Percentiles rank a stretch among this genome's conserved stretches.
These are phyloP conservation scores for Nematostella vectensis DNA, from an alignment of 92 coral and sea anemone genomes.

Conservation along the genomic window DNA sequence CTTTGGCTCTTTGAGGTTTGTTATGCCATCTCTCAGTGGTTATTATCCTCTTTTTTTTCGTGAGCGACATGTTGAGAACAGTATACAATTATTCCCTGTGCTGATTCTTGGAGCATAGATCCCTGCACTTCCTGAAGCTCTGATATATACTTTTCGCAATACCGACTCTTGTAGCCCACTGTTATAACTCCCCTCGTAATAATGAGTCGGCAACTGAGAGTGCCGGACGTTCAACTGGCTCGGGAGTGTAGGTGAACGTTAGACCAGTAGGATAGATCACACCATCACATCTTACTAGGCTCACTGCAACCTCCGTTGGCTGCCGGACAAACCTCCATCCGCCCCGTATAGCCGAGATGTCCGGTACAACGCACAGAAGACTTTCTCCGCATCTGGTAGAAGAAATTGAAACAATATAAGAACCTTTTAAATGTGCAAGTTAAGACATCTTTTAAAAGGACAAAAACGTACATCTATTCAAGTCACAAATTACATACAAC, in stretches of 20 bases:
- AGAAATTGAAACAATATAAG: too few relatives aligned
- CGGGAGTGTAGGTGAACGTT: slow-evolving; percentile 95
- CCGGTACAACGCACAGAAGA: slow-evolving; percentile 94
- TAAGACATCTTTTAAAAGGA: not conserved
- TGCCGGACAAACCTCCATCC: slow-evolving; percentile 98
- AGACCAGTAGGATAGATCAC: slow-evolving; percentile 96
- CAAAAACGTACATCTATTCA: not conserved
- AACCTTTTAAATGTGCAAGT: too few relatives aligned
- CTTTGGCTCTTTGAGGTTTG: too few relatives aligned
- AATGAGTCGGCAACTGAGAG: slow-evolving; percentile 63
- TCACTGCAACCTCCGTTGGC: slow-evolving; percentile 95
- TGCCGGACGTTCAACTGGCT: slow-evolving; percentile 85
- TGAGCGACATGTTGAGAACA: too few relatives aligned
- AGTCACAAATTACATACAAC: not conserved
- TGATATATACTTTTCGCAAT: too few relatives aligned
- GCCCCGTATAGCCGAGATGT: slow-evolving; percentile 93
- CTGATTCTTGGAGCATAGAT: too few relatives aligned
- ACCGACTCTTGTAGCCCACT: too few relatives aligned
- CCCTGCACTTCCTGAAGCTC: too few relatives aligned
- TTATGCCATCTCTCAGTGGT: too few relatives aligned
- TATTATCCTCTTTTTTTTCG: too few relatives aligned
- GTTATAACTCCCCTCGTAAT: slow-evolving; percentile 43
- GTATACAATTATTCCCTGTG: too few relatives aligned
- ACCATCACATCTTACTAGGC: slow-evolving; percentile 91
- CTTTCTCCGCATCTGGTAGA: slow-evolving; percentile 85